Evolutionary conservation across 2,113 vertebrate genomes (phyloP), one percentile per base, ranked within the genome.

Genomic region (Ailuropoda melanoleuca): DNA sequence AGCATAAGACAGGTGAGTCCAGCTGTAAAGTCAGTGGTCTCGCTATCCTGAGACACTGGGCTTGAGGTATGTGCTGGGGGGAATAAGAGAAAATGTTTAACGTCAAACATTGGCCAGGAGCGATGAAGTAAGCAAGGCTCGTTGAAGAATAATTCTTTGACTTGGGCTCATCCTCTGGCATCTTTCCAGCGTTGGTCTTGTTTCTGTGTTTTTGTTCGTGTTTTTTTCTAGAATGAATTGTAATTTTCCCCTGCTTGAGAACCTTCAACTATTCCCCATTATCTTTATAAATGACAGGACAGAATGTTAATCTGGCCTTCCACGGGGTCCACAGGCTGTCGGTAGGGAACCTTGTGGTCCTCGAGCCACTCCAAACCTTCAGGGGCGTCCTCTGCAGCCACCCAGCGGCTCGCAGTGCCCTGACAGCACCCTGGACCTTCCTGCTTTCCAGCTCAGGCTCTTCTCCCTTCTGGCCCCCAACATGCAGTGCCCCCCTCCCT

Each of bases 101-200:
- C 15, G n/a, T 53, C 81, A 77, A 53, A 68, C 50, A 48, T 21
- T 11, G 19, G 14, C 82, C 68, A 55, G 58, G 37, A 64, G 46
- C 7, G 3, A 58, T 21, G 19, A 48, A 37, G 6, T 23, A 87
- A 43, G 1, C 34, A 74, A 56, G 21, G 24, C 8, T 72, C 21
- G 18, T 21, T 48, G 12, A 26, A 74, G 29, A 88, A 46, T 26
- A 31, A 39, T 84, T 87, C 75, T 88, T 80, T 62, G 34, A 80
- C 18, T 4, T 56, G 29, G 4, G 24, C 6, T 29, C 8, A 53
- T 58, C 10, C 2, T 53, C 11, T 17, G 19, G 2, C 6, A 68
- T 75, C 31, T 31, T 97, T 90, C 39, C 23, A 83, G 17, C 87
- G 24, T 68, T n/a, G 29, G 12, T n/a, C 26, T 86, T 68, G 39